These are phyloP conservation scores for Diglossa cyanea DNA, from an alignment of 2,797 vertebrate genomes.

Conservation along the genomic window DNA sequence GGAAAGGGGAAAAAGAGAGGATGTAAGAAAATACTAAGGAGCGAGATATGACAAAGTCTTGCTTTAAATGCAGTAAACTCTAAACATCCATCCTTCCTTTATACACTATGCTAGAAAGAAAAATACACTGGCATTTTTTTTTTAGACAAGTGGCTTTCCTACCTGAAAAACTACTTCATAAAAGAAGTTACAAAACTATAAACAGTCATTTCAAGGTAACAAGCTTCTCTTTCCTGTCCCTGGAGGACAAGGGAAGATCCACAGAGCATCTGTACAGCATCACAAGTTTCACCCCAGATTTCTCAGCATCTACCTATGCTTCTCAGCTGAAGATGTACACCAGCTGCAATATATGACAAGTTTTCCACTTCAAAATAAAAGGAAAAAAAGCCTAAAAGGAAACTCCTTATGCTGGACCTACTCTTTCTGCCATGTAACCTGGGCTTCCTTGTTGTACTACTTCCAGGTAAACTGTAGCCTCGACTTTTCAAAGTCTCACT, in stretches of 20 bases:
- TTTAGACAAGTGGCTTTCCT: neutral
- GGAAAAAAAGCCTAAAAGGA: neutral
- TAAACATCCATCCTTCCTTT: neutral
- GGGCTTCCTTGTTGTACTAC: neutral
- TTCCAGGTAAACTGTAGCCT: neutral
- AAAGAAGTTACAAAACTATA: neutral
- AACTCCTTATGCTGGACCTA: neutral
- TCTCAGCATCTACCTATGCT: neutral
- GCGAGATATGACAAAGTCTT: neutral
- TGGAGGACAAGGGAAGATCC: neutral
- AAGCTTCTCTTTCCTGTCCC: neutral
- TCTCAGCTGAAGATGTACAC: neutral
- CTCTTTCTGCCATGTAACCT: neutral
- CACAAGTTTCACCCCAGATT: neutral
- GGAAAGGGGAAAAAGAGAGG: neutral
- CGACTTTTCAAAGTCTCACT: fast-evolving
- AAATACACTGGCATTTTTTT: neutral
- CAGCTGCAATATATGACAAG: neutral
- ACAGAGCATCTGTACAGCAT: neutral
- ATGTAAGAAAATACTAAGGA: neutral
- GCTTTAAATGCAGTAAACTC: neutral
- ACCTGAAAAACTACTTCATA: neutral
- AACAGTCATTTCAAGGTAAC: neutral
- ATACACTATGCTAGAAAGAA: neutral
- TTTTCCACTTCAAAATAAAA: neutral